phyloP scores from a whole-genome alignment of 2,113 vertebrate genomes.

The Hippocampus guttulatus region DNA sequence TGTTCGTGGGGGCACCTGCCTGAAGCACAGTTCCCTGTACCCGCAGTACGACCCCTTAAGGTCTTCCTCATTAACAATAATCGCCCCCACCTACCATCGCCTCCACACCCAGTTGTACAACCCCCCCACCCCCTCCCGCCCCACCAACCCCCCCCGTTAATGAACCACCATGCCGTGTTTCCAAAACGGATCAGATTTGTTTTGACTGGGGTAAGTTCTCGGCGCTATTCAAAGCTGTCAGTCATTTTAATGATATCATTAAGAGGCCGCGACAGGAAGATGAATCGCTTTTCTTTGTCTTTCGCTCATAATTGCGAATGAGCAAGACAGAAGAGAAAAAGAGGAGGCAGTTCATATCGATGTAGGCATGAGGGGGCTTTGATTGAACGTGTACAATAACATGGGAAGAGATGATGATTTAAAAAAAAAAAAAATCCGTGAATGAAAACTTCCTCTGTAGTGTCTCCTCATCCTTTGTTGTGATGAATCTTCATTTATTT shows the following conservation, averaged over 20 bases:
- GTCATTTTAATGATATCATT: slow-evolving; percentile 79
- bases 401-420: slow-evolving; percentile 60
- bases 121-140: slow-evolving; percentile 7
- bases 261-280: slow-evolving; percentile 71
- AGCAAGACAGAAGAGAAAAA: slow-evolving; percentile 42
- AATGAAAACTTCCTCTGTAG: slow-evolving; percentile 60
- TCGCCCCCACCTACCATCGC: slow-evolving; percentile 20
- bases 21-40: slow-evolving; percentile 45
- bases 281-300: slow-evolving; percentile 75
- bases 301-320: slow-evolving; percentile 70
- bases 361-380: slow-evolving; percentile 64
- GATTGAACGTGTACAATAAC: slow-evolving; percentile 73
- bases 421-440: slow-evolving; percentile 38
- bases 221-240: slow-evolving; percentile 71
- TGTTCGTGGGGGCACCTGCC: slow-evolving; percentile 56
- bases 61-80: slow-evolving; percentile 60
- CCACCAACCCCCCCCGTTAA: slow-evolving; percentile 52
- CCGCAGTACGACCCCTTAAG: slow-evolving; percentile 46
- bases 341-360: slow-evolving; percentile 67
- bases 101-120: slow-evolving; percentile 22
- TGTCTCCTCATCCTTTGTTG: slow-evolving; percentile 58
- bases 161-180: slow-evolving; percentile 68
- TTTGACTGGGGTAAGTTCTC: slow-evolving; percentile 70
- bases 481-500: slow-evolving; percentile 60
- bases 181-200: slow-evolving; percentile 72